Evolutionary conservation across 2,797 vertebrate genomes (phyloP), one percentile per base, ranked within the genome.

Genomic region (Coregonus suidteri): DNA sequence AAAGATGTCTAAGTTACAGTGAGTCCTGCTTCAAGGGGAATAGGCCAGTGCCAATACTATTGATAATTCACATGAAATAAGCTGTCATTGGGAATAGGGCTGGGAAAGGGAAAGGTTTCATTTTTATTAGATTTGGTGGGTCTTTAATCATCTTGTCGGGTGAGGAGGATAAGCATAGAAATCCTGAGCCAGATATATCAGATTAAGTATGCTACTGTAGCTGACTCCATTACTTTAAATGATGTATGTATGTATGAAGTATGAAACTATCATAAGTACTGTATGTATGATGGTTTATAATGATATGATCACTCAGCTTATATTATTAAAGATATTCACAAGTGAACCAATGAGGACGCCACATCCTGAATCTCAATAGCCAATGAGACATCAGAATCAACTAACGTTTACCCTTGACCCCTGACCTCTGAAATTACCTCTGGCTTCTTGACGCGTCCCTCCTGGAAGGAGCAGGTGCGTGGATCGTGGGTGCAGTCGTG

Each of bases 401-500:
- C n/a, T 5, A 15, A 47, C 31, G 11, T 4, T 16, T 18, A 31
- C 20, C 51, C 14, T 2, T 18, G 73, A 20, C 56, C 71, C 25
- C 14, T 72, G 47, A 54, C 25, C 37, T 18, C 14, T 13, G 9
- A 25, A 79, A 95, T 89, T 91, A 99, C 98, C 96, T 99, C 97
- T 0, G 98, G 93, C 77, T 97, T 88, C 88, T 97, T 99, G 90
- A 99, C 97, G 47, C 95, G 92, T 78, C 98, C 98, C 85, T 99
- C 98, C 88, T 97, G 96, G 91, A 99, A 99, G 85, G 97, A 99
- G 87, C 98, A 99, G 2, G 96, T 97, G 73, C 95, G 95, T 9
- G 98, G 98, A 86, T 99, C 97, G 0, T 99, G 96, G 70, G 98
- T 99, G 81, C 98, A 99, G 82, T 97, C 94, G 0, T 99, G 98